phyloP scores from a whole-genome alignment of 2,113 vertebrate genomes.

The Phoenicopterus ruber region DNA sequence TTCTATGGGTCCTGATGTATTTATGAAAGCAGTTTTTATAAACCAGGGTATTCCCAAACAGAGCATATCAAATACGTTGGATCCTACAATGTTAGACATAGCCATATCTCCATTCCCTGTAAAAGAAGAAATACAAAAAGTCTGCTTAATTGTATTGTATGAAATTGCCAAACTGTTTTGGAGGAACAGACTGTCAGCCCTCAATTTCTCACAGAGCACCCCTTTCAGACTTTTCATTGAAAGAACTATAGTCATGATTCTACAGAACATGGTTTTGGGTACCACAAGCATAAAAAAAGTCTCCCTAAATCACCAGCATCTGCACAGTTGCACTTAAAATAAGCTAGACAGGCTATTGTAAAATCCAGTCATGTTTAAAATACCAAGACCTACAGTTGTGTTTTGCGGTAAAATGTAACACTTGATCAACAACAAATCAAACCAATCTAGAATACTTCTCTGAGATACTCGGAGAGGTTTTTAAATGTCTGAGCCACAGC shows the following conservation, averaged over 20 bases:
- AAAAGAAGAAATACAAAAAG: slow-evolving; percentile 42
- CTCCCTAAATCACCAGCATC: slow-evolving; percentile 55
- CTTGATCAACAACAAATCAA: slow-evolving; percentile 58
- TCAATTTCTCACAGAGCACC: neutral
- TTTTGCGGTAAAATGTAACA: slow-evolving; percentile 55
- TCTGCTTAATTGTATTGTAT: neutral
- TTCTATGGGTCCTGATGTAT: slow-evolving; percentile 79
- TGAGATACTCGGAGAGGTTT: neutral
- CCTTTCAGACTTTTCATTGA: neutral
- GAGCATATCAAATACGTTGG: slow-evolving; percentile 95
- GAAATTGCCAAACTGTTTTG: slow-evolving; percentile 32
- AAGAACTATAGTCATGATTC: neutral
- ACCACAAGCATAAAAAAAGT: neutral
- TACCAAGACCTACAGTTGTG: slow-evolving; percentile 32
- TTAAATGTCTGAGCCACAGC: slow-evolving; percentile 24
- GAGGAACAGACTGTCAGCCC: slow-evolving; percentile 5
- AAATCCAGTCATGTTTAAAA: slow-evolving; percentile 43
- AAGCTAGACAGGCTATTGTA: neutral
- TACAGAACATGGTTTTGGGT: neutral
- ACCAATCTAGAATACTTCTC: slow-evolving; percentile 44
- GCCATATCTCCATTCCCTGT: slow-evolving; percentile 97
- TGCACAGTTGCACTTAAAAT: slow-evolving; percentile 59
- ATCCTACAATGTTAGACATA: slow-evolving; percentile 97
- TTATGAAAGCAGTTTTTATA: slow-evolving; percentile 89
- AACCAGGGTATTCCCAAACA: slow-evolving; percentile 96